Percentiles rank a stretch among this genome's conserved stretches.
phyloP scores from a whole-genome alignment of 2,888 invertebrate species.

The Coremacera marginata region DNA sequence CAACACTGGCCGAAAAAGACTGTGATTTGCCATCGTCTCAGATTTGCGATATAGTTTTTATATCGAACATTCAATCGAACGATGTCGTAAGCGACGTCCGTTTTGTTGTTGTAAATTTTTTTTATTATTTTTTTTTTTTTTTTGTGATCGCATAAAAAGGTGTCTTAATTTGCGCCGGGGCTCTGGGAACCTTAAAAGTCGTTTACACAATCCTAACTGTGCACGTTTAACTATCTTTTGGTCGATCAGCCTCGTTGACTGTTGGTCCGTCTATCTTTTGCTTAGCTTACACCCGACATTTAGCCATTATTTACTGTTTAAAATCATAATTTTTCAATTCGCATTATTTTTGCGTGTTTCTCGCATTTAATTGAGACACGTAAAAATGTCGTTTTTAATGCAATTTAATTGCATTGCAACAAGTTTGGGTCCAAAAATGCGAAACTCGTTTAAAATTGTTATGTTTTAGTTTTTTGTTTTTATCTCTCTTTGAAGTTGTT shows the following conservation, averaged over 20 bases:
- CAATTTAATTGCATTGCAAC: conserved; percentile 47
- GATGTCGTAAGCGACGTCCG: conserved; percentile 4
- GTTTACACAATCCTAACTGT: not conserved
- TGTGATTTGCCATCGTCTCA: not conserved
- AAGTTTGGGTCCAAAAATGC: conserved; percentile 15
- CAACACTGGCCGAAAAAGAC: not conserved
- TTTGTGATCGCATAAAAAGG: not conserved
- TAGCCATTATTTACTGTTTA: conserved; percentile 7
- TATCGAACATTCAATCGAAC: not conserved
- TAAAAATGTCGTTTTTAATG: conserved; percentile 53
- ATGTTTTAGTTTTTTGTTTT: not conserved
- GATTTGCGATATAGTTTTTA: not conserved
- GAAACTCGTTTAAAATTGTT: not conserved
- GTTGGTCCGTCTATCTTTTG: not conserved
- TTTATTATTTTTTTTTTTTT: not conserved
- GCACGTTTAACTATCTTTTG: not conserved
- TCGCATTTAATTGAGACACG: conserved; percentile 51
- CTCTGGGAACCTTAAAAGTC: not conserved
- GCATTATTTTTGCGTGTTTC: conserved; percentile 24
- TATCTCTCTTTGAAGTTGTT: not conserved
- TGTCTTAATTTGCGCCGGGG: conserved; percentile 20
- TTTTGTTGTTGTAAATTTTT: not conserved
- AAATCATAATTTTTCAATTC: conserved; percentile 29
- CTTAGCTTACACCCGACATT: not conserved
- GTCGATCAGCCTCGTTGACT: not conserved